These are phyloP conservation scores for Hydraecia micacea DNA, from an alignment of 2,888 invertebrate genomes.

Conservation along the genomic window DNA sequence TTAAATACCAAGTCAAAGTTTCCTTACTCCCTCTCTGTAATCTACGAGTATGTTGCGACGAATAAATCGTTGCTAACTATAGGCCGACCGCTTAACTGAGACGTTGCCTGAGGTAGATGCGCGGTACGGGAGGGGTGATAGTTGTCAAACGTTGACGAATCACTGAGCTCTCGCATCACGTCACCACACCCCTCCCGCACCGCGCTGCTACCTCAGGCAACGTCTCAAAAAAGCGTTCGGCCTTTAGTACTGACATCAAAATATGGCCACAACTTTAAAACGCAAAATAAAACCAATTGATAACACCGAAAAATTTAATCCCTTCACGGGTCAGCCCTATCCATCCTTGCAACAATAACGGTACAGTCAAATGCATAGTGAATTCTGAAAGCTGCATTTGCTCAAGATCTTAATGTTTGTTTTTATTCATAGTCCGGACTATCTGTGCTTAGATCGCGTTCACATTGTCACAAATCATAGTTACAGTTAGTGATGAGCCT, in stretches of 20 bases:
- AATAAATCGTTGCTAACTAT: neutral
- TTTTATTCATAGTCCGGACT: conserved; percentile 48
- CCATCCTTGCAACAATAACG: conserved; percentile 38
- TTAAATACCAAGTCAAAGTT: neutral
- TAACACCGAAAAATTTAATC: neutral
- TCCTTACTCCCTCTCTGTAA: neutral
- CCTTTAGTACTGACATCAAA: neutral
- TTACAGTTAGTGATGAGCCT: conserved; percentile 18
- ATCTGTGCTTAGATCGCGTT: conserved; percentile 27
- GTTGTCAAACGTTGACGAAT: too few species aligned
- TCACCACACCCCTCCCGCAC: too few species aligned
- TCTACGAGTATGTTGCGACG: neutral
- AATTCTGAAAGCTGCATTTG: conserved; percentile 49
- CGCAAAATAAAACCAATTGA: neutral
- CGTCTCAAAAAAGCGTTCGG: too few species aligned
- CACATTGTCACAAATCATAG: conserved; percentile 48
- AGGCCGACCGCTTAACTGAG: too few species aligned
- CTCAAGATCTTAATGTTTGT: conserved; percentile 32
- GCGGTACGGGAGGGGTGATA: too few species aligned
- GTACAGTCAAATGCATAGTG: conserved; percentile 54
- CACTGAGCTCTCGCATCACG: too few species aligned
- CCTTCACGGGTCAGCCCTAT: conserved; percentile 35
- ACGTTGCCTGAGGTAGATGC: too few species aligned
- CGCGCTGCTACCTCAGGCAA: too few species aligned
- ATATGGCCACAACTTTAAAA: neutral